A percentile compares a stretch with the other conserved stretches of the same genome.
These are phyloP conservation scores for Equus przewalskii DNA, from an alignment of 2,113 vertebrate species.

Conservation along the genomic window DNA sequence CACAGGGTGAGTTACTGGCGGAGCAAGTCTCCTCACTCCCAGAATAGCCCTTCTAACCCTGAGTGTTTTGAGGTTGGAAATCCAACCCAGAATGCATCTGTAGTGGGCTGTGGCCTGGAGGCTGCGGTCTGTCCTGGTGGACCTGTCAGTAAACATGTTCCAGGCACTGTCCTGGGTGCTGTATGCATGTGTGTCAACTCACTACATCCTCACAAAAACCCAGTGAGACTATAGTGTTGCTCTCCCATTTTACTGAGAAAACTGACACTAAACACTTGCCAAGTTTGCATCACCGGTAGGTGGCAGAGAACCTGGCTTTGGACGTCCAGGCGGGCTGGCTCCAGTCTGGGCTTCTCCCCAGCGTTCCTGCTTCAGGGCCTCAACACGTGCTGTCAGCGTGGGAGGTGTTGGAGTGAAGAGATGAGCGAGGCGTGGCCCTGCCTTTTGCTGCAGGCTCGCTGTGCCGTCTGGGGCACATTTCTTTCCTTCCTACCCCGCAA, in stretches of 20 bases:
- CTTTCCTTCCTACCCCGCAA: not conserved
- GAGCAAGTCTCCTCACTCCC: not conserved
- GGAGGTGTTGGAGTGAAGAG: not conserved
- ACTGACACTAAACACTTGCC: not conserved
- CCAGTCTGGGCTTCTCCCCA: not conserved
- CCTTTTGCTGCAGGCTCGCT: not conserved
- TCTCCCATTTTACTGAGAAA: not conserved
- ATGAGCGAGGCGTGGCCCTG: not conserved
- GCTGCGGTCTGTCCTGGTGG: not conserved
- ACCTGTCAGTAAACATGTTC: not conserved
- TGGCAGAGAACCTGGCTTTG: not conserved
- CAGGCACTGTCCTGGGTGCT: not conserved
- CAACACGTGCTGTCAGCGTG: rapidly evolving
- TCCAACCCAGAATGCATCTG: not conserved
- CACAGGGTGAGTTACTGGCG: not conserved
- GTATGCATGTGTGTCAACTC: not conserved
- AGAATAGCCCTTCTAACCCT: not conserved
- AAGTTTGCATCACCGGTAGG: not conserved
- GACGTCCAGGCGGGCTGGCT: not conserved
- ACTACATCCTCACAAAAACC: not conserved
- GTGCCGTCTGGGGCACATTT: not conserved
- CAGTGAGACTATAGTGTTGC: not conserved
- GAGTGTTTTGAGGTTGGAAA: not conserved
- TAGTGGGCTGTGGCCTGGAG: not conserved
- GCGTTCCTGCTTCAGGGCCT: not conserved